phyloP scores from a whole-genome alignment of 1,140 invertebrate species.

The Penaeus vannamei region DNA sequence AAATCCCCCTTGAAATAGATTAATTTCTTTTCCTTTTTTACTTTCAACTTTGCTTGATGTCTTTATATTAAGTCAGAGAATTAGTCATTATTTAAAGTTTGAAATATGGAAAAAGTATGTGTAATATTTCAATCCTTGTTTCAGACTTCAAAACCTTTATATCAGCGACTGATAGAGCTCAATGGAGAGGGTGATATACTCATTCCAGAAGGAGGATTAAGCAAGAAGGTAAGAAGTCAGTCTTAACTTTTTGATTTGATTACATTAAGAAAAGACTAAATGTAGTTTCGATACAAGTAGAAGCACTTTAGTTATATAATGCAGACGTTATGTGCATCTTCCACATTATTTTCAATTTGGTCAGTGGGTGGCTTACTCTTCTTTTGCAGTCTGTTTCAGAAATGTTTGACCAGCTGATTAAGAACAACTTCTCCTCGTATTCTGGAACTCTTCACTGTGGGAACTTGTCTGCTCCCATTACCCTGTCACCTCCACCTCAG shows the following conservation, averaged over 20 bases:
- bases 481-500: constrained; percentile 84
- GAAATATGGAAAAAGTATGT: too few species aligned
- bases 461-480: constrained; percentile 81
- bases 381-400: constrained; percentile 70
- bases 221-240: constrained; percentile 42
- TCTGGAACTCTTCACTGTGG: constrained; percentile 85
- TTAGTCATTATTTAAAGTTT: too few species aligned
- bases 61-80: too few species aligned
- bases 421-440: constrained; percentile 85
- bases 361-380: too few species aligned
- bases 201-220: constrained; percentile 75
- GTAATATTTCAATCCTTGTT: not conserved
- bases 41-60: too few species aligned
- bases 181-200: constrained; percentile 79
- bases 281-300: too few species aligned
- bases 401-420: constrained; percentile 82
- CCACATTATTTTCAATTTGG: too few species aligned
- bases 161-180: constrained; percentile 76
- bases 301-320: too few species aligned
- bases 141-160: constrained; percentile 71
- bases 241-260: not conserved
- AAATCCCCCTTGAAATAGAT: too few species aligned
- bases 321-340: too few species aligned
- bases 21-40: too few species aligned
- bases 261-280: too few species aligned